Evolutionary conservation across 2,797 vertebrate genomes (phyloP).

Genomic region (Onychomys leucogaster): DNA sequence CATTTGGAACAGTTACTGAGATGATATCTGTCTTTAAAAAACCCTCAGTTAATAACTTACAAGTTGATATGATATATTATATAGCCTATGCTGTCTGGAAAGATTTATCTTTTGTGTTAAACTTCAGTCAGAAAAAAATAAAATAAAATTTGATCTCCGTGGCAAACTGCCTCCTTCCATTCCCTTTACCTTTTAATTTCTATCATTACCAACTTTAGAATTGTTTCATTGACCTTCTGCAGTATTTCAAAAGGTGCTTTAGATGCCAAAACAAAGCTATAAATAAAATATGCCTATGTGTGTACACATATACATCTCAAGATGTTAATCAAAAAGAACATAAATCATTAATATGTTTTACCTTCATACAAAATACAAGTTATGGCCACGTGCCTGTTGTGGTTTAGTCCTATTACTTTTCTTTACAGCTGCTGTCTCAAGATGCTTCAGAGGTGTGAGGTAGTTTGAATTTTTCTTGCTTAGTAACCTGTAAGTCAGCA

Average conservation of each 20-base stretch:
- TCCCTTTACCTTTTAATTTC: conserved; percentile 80
- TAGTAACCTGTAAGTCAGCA: conserved; percentile 35
- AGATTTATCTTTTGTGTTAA: conserved; percentile 81
- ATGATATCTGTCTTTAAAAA: conserved; percentile 73
- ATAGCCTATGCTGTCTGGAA: conserved; percentile 56
- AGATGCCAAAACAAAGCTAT: conserved; percentile 67
- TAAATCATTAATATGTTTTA: conserved; percentile 70
- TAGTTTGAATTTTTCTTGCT: conserved; percentile 69
- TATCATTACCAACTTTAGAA: conserved; percentile 74
- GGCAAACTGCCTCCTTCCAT: conserved; percentile 68
- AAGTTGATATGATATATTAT: conserved; percentile 69
- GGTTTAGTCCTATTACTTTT: conserved; percentile 74
- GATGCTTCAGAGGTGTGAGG: conserved; percentile 56
- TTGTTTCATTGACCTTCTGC: conserved; percentile 66
- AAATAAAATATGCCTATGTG: conserved; percentile 68
- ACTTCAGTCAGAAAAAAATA: conserved; percentile 75
- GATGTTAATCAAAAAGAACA: conserved; percentile 70
- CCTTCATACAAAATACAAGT: conserved; percentile 70
- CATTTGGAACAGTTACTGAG: conserved; percentile 65
- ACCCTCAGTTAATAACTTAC: conserved; percentile 68
- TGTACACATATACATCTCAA: conserved; percentile 51
- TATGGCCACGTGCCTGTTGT: conserved; percentile 58
- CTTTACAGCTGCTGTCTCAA: conserved; percentile 73
- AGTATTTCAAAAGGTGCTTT: conserved; percentile 75
- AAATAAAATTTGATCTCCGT: conserved; percentile 79